Evolutionary conservation across 2,113 vertebrate species (phyloP), one percentile per base, ranked within the genome.

Genomic region (Antechinus flavipes): DNA sequence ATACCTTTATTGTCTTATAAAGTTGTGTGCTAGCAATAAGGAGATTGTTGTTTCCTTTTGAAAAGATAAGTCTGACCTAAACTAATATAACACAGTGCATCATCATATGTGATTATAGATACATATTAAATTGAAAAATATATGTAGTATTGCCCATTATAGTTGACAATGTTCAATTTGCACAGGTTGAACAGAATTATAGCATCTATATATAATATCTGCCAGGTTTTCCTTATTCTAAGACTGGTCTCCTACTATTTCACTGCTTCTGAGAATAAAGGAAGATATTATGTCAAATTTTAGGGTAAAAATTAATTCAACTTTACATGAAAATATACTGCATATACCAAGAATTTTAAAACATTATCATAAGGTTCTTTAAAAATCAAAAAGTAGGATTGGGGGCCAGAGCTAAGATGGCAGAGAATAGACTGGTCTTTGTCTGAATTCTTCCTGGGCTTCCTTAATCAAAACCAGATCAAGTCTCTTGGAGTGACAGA

Each of bases 261-360:
- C 35, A n/a, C 35, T 84, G n/a, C n/a, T 7, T 84, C 68, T n/a
- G n/a, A 84, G 19, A 42, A 42, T 42, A 23, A 84, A 84, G 35
- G 19, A 68, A 68, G 30, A 90, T 91, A 91, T 55, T 91, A 89
- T 95, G 93, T 0, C 9, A 96, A 90, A 94, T 19, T 92, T 35
- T 10, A 0, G 10, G 55, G 93, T 92, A 91, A 91, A 91, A 49
- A 90, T 68, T 42, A 4, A 52, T 25, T 56, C 24, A 92, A 52
- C 19, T 42, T 42, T 42, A 84, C n/a, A 76, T 23, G 19, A 84
- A 42, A 76, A 84, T 5, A n/a, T 22, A 42, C 19, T 84, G 19
- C 6, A 42, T 26, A 42, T 23, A 42, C 1, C 68, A 42, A 68
- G 30, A 8, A 35, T 68, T 68, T 68, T 14, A 6, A 68, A 68